Evolutionary conservation across 2,888 invertebrate species (phyloP), one percentile per base, ranked within the genome.

Genomic region (Pyrrhia umbra): DNA sequence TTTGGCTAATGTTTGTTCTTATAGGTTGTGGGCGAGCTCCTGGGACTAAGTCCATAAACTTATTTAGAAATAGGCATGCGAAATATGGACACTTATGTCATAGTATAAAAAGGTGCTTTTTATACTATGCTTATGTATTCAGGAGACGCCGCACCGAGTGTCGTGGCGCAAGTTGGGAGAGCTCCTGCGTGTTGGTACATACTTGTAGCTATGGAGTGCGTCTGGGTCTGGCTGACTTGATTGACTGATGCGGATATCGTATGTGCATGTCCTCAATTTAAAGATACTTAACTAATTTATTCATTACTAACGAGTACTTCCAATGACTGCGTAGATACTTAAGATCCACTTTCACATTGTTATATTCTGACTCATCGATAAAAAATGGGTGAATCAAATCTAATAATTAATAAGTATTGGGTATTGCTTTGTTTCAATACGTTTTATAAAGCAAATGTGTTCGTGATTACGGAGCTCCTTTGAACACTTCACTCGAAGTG

Each of bases 291-390:
- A 42, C 20, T 34, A 21, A 54, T 43, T 30, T 27, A 43, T 34
- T 40, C 39, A 20, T 50, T 39, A 64, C 16, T 40, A n/a, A 56
- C 58, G 25, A 56, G 51, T 65, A 56, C 65, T 21, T 30, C 13
- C 25, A 23, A 30, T 30, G 43, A 27, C 46, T 55, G 40, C 34
- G 39, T 43, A n/a, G n/a, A n/a, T n/a, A 47, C 51, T 52, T 52
- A 49, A n/a, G 30, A 43, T 45, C 47, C 23, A 49, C 66, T 69
- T 72, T 69, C 69, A 72, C 72, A 57, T 57, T 52, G 65, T 69
- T 57, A 27, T 42, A 45, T 46, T 66, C 37, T 69, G 52, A 69
- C 46, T 69, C 57, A 72, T 66, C 52, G 55, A 54, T 52, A 45
- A 6, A 23, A 45, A 15, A 6, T 45, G 34, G 39, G 51, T 39